These are phyloP conservation scores for Hemistola chrysoprasaria DNA, from an alignment of 2,888 invertebrate genomes.

Conservation along the genomic window DNA sequence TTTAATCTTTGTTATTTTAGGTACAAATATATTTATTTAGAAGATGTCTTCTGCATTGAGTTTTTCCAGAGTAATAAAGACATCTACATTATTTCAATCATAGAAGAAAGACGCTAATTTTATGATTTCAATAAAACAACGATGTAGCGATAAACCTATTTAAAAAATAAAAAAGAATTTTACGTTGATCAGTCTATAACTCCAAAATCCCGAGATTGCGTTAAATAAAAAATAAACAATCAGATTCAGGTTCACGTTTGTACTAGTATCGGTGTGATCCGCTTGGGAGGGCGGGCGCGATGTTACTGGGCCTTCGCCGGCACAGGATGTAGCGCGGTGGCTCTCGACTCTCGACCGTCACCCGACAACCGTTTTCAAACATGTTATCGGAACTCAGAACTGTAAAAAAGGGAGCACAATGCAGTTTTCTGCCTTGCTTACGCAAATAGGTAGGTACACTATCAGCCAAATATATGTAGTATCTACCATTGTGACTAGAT, in stretches of 20 bases:
- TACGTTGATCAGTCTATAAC: too few species aligned
- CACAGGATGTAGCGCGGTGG: slow-evolving; percentile 64
- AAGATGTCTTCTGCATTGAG: too few species aligned
- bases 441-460: slow-evolving; percentile 9
- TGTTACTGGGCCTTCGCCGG: slow-evolving; percentile 54
- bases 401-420: slow-evolving; percentile 13
- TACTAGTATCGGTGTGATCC: slow-evolving; percentile 26
- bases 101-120: too few species aligned
- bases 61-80: too few species aligned
- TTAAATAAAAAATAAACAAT: neutral
- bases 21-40: too few species aligned
- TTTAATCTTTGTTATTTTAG: too few species aligned
- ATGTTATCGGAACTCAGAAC: slow-evolving; percentile 40
- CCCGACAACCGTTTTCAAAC: slow-evolving; percentile 73
- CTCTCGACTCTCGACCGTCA: slow-evolving; percentile 55
- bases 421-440: slow-evolving; percentile 22
- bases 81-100: too few species aligned
- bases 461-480: slow-evolving; percentile 7
- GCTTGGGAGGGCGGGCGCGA: slow-evolving; percentile 57
- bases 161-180: too few species aligned
- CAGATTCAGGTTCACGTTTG: slow-evolving; percentile 15
- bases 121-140: too few species aligned
- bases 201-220: too few species aligned
- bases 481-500: neutral
- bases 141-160: too few species aligned